phyloP scores from a whole-genome alignment of 2,888 invertebrate genomes.

The Lepidochitona cinerea region DNA sequence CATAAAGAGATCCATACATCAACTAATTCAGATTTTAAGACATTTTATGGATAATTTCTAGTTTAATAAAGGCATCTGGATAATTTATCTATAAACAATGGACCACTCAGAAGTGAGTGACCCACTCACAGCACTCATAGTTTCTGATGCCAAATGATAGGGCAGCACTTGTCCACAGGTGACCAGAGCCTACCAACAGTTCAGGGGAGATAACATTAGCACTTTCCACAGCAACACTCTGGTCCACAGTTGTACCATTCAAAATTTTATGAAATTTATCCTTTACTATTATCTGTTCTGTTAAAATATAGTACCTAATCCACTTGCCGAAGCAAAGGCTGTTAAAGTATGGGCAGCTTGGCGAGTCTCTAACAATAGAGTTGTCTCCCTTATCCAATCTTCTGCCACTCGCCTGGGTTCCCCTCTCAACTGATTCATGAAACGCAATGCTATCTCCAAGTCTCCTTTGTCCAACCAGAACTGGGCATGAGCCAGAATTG shows the following conservation, averaged over 20 bases:
- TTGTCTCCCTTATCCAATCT: constrained; percentile 90
- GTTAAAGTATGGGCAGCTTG: constrained; percentile 92
- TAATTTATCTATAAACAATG: too few relatives aligned
- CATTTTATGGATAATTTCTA: too few relatives aligned
- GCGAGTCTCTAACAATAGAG: constrained; percentile 87
- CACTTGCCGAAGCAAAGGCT: constrained; percentile 74
- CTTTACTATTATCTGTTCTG: too few relatives aligned
- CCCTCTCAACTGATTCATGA: constrained; percentile 88
- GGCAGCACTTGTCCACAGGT: not conserved
- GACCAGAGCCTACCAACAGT: too few relatives aligned
- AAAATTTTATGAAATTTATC: too few relatives aligned
- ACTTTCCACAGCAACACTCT: too few relatives aligned
- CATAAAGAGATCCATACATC: too few relatives aligned
- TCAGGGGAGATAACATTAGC: too few relatives aligned
- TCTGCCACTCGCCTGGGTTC: constrained; percentile 86
- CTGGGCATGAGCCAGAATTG: constrained; percentile 86
- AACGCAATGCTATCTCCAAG: constrained; percentile 85
- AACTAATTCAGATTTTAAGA: too few relatives aligned
- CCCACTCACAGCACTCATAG: too few relatives aligned
- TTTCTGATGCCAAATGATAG: not conserved
- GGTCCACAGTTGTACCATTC: not conserved
- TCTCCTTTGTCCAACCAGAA: constrained; percentile 92
- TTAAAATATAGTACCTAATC: constrained; percentile 64
- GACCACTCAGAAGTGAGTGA: too few relatives aligned
- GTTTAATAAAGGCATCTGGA: too few relatives aligned